These are phyloP conservation scores for Synodontis membranacea DNA, from an alignment of 2,113 vertebrate genomes.

Conservation along the genomic window DNA sequence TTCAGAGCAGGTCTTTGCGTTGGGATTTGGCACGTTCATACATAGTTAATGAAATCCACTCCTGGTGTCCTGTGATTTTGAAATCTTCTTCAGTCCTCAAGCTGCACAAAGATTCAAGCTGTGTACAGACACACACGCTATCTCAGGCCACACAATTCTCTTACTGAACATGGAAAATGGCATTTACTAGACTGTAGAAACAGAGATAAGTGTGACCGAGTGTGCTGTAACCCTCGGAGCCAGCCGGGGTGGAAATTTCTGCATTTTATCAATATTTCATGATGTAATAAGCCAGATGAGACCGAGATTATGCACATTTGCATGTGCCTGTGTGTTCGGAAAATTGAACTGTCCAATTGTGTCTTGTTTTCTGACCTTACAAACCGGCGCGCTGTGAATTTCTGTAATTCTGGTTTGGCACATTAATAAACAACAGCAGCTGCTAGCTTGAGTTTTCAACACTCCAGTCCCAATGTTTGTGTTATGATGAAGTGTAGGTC, in stretches of 20 bases:
- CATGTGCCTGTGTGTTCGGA: neutral
- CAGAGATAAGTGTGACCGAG: neutral
- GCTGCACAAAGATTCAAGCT: neutral
- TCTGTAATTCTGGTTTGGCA: neutral
- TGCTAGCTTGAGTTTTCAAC: slow-evolving; percentile 9
- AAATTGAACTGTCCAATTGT: neutral
- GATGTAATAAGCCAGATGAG: neutral
- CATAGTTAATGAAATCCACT: slow-evolving; percentile 47
- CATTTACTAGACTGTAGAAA: slow-evolving; percentile 14
- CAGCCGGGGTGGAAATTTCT: neutral
- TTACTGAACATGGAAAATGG: neutral
- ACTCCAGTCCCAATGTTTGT: neutral
- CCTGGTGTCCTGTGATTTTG: slow-evolving; percentile 33
- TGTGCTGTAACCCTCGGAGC: neutral
- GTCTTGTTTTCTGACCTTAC: neutral
- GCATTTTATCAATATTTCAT: slow-evolving; percentile 12
- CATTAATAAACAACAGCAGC: slow-evolving; percentile 6
- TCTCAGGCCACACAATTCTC: slow-evolving; percentile 8
- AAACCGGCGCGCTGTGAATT: neutral
- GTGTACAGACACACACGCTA: slow-evolving; percentile 23
- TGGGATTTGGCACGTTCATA: slow-evolving; percentile 40
- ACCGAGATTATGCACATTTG: neutral
- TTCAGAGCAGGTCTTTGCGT: slow-evolving; percentile 7
- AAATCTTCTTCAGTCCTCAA: slow-evolving; percentile 15
- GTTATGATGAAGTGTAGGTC: neutral